Percentiles rank a stretch among this genome's conserved stretches.
phyloP scores from a whole-genome alignment of 2,888 invertebrate genomes.

The Ormyrus pomaceus region DNA sequence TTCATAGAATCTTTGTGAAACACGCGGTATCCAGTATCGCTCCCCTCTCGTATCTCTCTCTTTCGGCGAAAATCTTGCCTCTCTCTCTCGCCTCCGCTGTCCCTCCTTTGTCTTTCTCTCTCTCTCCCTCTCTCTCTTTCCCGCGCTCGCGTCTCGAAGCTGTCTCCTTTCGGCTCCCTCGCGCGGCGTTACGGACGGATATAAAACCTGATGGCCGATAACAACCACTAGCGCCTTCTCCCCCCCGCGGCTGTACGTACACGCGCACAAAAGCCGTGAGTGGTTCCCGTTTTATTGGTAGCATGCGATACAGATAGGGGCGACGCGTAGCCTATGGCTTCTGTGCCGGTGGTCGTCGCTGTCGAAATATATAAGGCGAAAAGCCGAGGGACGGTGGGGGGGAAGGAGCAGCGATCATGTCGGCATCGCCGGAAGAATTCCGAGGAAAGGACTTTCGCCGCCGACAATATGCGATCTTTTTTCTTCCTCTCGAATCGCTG shows the following conservation, averaged over 20 bases:
- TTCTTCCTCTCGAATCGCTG: background rate
- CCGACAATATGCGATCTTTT: slow-evolving; percentile 34
- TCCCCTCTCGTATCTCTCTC: slow-evolving; percentile 57
- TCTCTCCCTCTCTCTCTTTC: slow-evolving; percentile 58
- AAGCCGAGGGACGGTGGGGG: slow-evolving; percentile 27
- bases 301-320: slow-evolving; percentile 65
- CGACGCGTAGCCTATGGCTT: slow-evolving; percentile 7
- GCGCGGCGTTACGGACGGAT: slow-evolving; percentile 64
- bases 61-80: background rate
- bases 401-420: too few species aligned
- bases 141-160: slow-evolving; percentile 36
- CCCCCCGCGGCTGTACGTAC: slow-evolving; percentile 30
- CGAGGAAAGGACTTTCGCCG: slow-evolving; percentile 6
- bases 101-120: slow-evolving; percentile 16
- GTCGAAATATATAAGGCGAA: slow-evolving; percentile 10
- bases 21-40: slow-evolving; percentile 74
- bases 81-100: background rate
- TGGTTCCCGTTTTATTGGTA: slow-evolving; percentile 75
- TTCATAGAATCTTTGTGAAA: slow-evolving; percentile 76
- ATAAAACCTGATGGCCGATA: slow-evolving; percentile 76
- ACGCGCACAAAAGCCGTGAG: slow-evolving; percentile 74
- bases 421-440: slow-evolving; percentile 44
- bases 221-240: slow-evolving; percentile 73
- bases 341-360: slow-evolving; percentile 5
- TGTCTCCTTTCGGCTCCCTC: slow-evolving; percentile 36